Evolutionary conservation across 2,888 invertebrate species (phyloP).

Genomic region (Ornithoptera priamus): DNA sequence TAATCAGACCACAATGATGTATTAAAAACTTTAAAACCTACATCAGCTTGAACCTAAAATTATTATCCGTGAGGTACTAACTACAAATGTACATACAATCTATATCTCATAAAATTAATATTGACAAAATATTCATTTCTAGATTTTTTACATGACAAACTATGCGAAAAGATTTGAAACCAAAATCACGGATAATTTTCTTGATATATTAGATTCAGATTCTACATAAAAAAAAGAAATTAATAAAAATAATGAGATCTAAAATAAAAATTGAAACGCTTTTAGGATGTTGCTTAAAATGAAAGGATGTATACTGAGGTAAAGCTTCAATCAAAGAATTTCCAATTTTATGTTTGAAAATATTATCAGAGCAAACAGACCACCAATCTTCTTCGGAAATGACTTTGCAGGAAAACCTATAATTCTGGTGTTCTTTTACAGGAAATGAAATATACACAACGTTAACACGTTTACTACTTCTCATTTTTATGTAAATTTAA

Average conservation of each 20-base stretch:
- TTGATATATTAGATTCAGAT: not conserved
- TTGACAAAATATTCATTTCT: too few relatives aligned
- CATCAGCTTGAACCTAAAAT: too few relatives aligned
- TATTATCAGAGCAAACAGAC: constrained; percentile 20
- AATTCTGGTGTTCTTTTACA: not conserved
- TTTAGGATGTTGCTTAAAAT: not conserved
- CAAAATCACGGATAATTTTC: too few relatives aligned
- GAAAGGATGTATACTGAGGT: constrained; percentile 11
- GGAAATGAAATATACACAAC: not conserved
- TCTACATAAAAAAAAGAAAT: not conserved
- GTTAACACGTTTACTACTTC: too few relatives aligned
- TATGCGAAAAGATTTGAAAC: too few relatives aligned
- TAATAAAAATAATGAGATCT: not conserved
- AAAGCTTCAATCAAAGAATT: constrained; percentile 10
- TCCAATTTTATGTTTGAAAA: constrained; percentile 17
- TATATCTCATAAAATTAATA: too few relatives aligned
- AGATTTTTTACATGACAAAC: too few relatives aligned
- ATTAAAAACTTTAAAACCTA: too few relatives aligned
- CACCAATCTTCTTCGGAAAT: constrained; percentile 17
- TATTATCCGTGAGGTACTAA: too few relatives aligned
- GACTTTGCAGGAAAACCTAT: not conserved
- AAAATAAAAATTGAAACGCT: not conserved
- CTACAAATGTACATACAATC: too few relatives aligned
- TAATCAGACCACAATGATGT: too few relatives aligned
- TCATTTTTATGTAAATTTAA: too few relatives aligned